Conservation (phyloP, 2,888 invertebrate species). For the Euspilapteryx auroguttella region DNA sequence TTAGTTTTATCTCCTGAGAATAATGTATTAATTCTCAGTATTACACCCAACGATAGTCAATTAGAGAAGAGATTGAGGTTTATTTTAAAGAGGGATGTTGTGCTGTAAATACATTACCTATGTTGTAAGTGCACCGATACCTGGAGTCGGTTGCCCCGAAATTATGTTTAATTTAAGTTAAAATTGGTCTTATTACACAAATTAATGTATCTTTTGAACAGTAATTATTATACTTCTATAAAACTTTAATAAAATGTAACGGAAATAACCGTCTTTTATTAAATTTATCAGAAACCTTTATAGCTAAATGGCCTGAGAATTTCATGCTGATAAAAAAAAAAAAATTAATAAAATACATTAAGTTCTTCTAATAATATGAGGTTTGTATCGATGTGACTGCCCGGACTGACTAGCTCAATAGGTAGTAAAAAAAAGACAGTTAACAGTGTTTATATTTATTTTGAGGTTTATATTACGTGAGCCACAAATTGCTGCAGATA, state of each 20-base stretch:
- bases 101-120: too few species aligned
- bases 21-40: slow-evolving; percentile 28
- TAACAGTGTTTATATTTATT: slow-evolving; percentile 61
- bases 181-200: slow-evolving; percentile 33
- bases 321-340: slow-evolving; percentile 1
- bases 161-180: too few species aligned
- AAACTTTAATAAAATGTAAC: slow-evolving; percentile 31
- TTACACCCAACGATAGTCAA: slow-evolving; percentile 62
- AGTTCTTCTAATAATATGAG: too few species aligned
- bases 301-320: not conserved
- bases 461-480: slow-evolving; percentile 53
- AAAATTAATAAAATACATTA: slow-evolving; percentile 18
- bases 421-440: slow-evolving; percentile 27
- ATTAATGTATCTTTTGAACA: slow-evolving; percentile 25
- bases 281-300: not conserved
- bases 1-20: slow-evolving; percentile 42
- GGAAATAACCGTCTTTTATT: slow-evolving; percentile 13
- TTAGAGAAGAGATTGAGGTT: slow-evolving; percentile 51
- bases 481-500: slow-evolving; percentile 44
- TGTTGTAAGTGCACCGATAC: too few species aligned
- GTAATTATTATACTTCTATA: slow-evolving; percentile 41
- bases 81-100: slow-evolving; percentile 37
- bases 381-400: too few species aligned
- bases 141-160: too few species aligned
- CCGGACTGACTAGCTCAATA: too few species aligned